Evolutionary conservation across 2,113 vertebrate genomes (phyloP).

Genomic region (Osmerus eperlanus): DNA sequence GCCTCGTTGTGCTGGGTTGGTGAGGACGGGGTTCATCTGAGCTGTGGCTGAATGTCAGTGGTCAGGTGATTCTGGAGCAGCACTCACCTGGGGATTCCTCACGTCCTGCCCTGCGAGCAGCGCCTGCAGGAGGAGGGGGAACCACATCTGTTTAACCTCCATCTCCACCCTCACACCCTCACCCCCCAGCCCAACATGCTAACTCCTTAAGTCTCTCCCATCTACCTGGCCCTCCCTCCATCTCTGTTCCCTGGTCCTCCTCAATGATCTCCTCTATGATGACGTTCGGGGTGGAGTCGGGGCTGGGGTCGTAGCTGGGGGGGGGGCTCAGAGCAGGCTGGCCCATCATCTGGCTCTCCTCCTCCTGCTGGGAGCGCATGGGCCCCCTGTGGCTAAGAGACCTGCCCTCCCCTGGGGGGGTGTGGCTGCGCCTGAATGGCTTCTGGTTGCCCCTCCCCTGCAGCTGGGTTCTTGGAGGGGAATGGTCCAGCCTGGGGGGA

Average conservation of each 20-base stretch:
- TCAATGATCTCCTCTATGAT: constrained; percentile 81
- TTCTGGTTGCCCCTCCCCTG: constrained; percentile 1
- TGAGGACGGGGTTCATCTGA: no score
- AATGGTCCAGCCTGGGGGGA: constrained; percentile 20
- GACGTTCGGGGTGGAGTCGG: constrained; percentile 62
- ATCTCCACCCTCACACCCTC: neutral
- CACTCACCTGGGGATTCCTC: no score
- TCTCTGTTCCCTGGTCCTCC: constrained; percentile 29
- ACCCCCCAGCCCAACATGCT: neutral
- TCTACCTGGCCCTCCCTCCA: neutral
- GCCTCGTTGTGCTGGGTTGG: no score
- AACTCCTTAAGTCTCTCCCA: neutral
- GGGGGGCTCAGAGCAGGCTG: neutral
- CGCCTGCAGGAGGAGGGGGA: no score
- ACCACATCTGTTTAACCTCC: neutral
- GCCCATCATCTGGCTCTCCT: constrained; percentile 19
- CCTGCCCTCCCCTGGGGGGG: neutral
- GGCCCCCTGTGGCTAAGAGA: neutral
- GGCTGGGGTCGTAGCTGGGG: neutral
- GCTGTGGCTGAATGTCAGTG: no score
- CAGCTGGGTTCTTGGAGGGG: neutral
- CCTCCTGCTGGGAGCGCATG: neutral
- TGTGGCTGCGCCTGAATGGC: constrained; percentile 1
- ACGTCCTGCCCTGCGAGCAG: no score
- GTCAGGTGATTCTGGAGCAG: no score